Evolutionary conservation across 2,797 vertebrate species (phyloP), one percentile per base, ranked within the genome.

Genomic region (Onychomys leucogaster): DNA sequence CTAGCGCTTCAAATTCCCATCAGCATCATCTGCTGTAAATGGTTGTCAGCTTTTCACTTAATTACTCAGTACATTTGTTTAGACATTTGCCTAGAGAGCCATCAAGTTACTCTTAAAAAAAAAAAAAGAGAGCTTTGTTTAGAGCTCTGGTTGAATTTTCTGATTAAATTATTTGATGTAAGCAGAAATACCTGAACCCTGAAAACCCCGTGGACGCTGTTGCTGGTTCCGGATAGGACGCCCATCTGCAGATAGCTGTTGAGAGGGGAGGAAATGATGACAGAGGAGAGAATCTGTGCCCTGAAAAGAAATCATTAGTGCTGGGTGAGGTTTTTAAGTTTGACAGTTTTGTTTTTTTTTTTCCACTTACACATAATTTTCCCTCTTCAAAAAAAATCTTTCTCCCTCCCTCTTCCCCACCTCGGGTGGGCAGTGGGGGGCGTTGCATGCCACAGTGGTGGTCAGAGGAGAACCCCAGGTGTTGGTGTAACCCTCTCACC

Each of bases 41-140:
- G 32, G 59, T 85, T 88, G 41, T 63, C 57, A 90, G 13, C 63
- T 95, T 95, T 92, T 93, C 57, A 73, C 87, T 91, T 90, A 93
- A 96, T 87, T 95, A 89, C 73, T 94, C 67, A 88, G 29, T 92
- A 87, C 57, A 41, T 95, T 95, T 85, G 43, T 86, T 97, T 86
- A 93, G 81, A 96, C 57, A 27, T 96, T 97, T 92, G 88, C 65
- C 94, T 82, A 52, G 73, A 96, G 89, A 55, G 77, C 88, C 90
- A 94, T 90, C 73, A 87, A 97, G 37, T 91, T 71, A 94, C 91
- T 87, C 55, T 93, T 90, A 46, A 16, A 80, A 49, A 80, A 95
- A 90, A n/a, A 81, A 61, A 65, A 85, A 37, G 87, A 13, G 1
- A 57, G 65, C 57, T 95, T 91, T 95, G 32, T 92, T 96, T 97